Base-by-base conservation (phyloP, 1,140 invertebrate genomes). In the Hypothenemus hampei region DNA sequence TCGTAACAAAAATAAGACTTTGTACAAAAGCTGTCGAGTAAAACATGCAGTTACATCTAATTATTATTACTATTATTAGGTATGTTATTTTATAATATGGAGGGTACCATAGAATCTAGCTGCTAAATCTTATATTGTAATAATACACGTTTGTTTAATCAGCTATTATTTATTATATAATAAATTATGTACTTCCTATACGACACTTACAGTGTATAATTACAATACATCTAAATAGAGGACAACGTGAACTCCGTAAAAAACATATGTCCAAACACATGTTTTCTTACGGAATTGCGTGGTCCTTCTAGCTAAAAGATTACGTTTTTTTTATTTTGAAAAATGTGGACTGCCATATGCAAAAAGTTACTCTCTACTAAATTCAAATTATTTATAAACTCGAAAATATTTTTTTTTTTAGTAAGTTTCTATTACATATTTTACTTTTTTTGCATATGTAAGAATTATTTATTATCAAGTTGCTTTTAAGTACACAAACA, bases 41-140 rank as follows among this genome's bases (percentile, higher is more conserved):
- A n/a, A n/a, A 68, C 68, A 69, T 69, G 66, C 66, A 68, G 57
- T 65, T 66, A 66, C 68, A 65, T 65, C 68, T 71, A 69, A 66
- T 66, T 49, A 43, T 64, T 61, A 63, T 55, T 46, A n/a, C n/a
- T n/a, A 44, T 35, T 64, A 66, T 64, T 65, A 64, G 53, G 51
- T 47, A 37, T 11, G 35, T 37, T n/a, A n/a, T n/a, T n/a, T 15
- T 63, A 63, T 64, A 62, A 64, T 65, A 68, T 70, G 69, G 69
- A 71, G 69, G 69, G 68, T 69, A 67, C 64, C 64, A 71, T 67
- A 71, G 65, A 69, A 67, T 67, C 66, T 69, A 71, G 64, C 69
- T 66, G 69, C 63, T 60, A 62, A 47, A 58, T 29, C n/a, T 41
- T 35, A 53, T 62, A 63, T 62, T 63, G 64, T 61, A 62, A 63